Base-by-base conservation (phyloP, 2,797 vertebrate species). In the Onychomys leucogaster region DNA sequence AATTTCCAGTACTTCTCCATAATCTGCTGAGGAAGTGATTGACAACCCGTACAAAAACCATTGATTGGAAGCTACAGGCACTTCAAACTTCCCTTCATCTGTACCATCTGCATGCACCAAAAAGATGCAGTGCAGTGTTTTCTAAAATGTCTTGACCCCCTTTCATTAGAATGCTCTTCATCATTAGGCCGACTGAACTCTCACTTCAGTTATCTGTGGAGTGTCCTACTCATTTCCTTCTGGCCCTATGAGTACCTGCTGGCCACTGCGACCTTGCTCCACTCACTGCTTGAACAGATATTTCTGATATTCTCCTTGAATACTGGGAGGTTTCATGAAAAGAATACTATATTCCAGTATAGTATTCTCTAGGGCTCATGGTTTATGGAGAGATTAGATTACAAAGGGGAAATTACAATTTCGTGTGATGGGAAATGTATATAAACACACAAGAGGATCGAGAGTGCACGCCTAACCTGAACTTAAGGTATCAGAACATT, bases 11-110 rank as follows among this genome's bases (percentile, higher is more conserved):
- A 10, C 67, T 94, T 73, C 94, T 97, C 25, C 84, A 97, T 95
- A 71, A 43, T 91, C 90, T 94, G 41, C 95, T 89, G 85, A 89
- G 7, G 69, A 96, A 32, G 43, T 80, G 89, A 97, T 98, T 92
- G 95, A 94, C 2, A 32, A 21, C 92, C 96, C 96, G 49, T 90
- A 94, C 87, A 57, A 89, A 91, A 61, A 29, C 96, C 78, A 94
- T 94, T 97, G 97, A 98, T 97, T 97, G 92, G 49, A 94, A 97
- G 91, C 83, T 94, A 43, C 75, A 89, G 78, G 76, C 80, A 57
- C 94, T 94, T 97, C 82, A 94, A 93, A 61, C 73, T 52, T 89
- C 92, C 25, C 82, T 92, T 94, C 43, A 69, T 95, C 81, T 82
- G 32, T 9, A 86, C 2, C 19, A 25, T 92, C 8, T 5, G 76